phyloP scores from a whole-genome alignment of 1,140 invertebrate species.

The Drosophila elegans region DNA sequence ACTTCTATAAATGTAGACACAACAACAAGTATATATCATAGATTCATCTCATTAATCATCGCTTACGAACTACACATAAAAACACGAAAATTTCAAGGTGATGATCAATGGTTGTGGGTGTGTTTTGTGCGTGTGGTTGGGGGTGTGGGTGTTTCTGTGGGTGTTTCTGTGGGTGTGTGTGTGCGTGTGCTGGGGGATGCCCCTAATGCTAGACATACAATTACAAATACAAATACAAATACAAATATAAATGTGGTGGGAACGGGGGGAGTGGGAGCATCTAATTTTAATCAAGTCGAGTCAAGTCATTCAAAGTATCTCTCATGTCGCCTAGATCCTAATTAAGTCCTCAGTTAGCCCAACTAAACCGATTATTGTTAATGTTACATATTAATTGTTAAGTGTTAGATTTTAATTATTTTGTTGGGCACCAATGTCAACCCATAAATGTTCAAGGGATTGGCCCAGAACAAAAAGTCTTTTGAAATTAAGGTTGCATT shows the following conservation, averaged over 20 bases:
- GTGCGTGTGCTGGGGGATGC: conserved; percentile 15
- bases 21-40: conserved; percentile 66
- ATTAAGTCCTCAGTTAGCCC: conserved; percentile 33
- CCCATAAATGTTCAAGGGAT: conserved; percentile 34
- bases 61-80: conserved; percentile 52
- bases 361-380: conserved; percentile 54
- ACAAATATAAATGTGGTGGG: conserved; percentile 33
- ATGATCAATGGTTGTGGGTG: conserved; percentile 15
- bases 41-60: conserved; percentile 13
- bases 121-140: too few relatives aligned
- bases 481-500: conserved; percentile 66
- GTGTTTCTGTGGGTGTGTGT: conserved; percentile 3
- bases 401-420: conserved; percentile 13
- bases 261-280: conserved; percentile 17
- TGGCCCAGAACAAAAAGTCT: conserved; percentile 64
- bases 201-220: conserved; percentile 45
- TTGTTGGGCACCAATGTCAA: conserved; percentile 31
- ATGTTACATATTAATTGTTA: conserved; percentile 49
- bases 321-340: conserved; percentile 47
- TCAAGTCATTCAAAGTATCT: conserved; percentile 50
- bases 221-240: conserved; percentile 8
- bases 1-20: conserved; percentile 63
- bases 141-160: neutral
- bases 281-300: conserved; percentile 49
- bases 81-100: conserved; percentile 39